Conservation (phyloP, 2,113 vertebrate species). For the Podiceps cristatus region DNA sequence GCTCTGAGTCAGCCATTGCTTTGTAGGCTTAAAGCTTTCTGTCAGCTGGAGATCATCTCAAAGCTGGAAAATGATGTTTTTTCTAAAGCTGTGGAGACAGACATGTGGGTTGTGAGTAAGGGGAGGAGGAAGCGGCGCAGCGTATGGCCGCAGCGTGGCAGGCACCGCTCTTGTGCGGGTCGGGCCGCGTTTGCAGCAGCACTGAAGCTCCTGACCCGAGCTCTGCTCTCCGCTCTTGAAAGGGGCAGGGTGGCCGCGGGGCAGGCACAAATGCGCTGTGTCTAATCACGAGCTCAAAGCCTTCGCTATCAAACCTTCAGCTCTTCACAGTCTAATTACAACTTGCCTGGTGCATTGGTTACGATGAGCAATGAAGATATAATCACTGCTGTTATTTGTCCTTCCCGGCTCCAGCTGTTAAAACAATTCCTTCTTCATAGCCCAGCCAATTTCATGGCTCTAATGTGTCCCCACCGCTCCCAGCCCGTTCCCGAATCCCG, state of each 20-base stretch:
- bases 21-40: background rate
- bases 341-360: slow-evolving; percentile 61
- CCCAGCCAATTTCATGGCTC: slow-evolving; percentile 72
- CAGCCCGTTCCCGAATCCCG: background rate
- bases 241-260: slow-evolving; percentile 36
- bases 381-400: slow-evolving; percentile 77
- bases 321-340: slow-evolving; percentile 72
- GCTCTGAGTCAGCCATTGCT: background rate
- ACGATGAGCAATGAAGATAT: slow-evolving; percentile 74
- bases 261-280: slow-evolving; percentile 51
- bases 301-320: slow-evolving; percentile 51
- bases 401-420: slow-evolving; percentile 76
- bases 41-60: background rate
- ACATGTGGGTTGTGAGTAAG: fast-evolving
- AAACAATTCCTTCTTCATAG: slow-evolving; percentile 77
- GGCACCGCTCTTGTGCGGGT: background rate
- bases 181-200: fast-evolving
- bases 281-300: slow-evolving; percentile 43
- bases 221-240: background rate
- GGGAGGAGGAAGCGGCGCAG: background rate
- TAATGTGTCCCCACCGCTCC: slow-evolving; percentile 40
- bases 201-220: background rate
- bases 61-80: background rate
- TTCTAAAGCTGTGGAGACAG: background rate
- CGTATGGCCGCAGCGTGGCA: fast-evolving